Conservation (phyloP, 1,140 invertebrate genomes). For the Leptinotarsa undecemlineata region DNA sequence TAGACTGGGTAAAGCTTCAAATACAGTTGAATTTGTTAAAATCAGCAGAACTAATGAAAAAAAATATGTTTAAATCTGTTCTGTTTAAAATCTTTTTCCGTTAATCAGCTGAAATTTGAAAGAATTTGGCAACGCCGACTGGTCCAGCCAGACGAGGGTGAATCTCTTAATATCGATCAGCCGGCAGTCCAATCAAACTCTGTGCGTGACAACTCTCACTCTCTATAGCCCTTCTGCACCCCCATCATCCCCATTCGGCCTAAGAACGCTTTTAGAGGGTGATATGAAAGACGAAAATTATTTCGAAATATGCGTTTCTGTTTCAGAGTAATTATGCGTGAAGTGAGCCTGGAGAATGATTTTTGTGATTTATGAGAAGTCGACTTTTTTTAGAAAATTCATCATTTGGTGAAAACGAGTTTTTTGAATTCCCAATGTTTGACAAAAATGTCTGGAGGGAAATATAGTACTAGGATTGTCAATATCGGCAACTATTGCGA, state of each 20-base stretch:
- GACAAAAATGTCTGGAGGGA: too few relatives aligned
- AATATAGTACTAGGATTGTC: too few relatives aligned
- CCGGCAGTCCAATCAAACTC: conserved; percentile 53
- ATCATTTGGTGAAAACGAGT: too few relatives aligned
- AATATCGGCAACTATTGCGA: too few relatives aligned
- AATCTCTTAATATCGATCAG: conserved; percentile 54
- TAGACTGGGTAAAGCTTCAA: background rate
- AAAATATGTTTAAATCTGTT: too few relatives aligned
- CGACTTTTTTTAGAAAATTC: too few relatives aligned
- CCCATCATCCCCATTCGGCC: conserved; percentile 33
- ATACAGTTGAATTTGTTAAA: background rate
- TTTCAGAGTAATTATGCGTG: background rate
- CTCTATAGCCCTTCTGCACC: conserved; percentile 48
- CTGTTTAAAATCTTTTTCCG: too few relatives aligned
- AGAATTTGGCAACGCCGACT: conserved; percentile 11
- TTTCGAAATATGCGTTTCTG: background rate
- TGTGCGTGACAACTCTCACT: conserved; percentile 56
- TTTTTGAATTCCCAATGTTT: too few relatives aligned
- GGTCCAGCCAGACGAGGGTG: conserved; percentile 48
- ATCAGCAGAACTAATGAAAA: background rate
- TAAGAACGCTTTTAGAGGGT: conserved; percentile 14
- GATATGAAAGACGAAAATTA: background rate
- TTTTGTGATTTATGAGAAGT: too few relatives aligned
- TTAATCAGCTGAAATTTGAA: too few relatives aligned
- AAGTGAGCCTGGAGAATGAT: background rate